Base-by-base conservation (phyloP, 1,140 invertebrate genomes). In the Myzus persicae region DNA sequence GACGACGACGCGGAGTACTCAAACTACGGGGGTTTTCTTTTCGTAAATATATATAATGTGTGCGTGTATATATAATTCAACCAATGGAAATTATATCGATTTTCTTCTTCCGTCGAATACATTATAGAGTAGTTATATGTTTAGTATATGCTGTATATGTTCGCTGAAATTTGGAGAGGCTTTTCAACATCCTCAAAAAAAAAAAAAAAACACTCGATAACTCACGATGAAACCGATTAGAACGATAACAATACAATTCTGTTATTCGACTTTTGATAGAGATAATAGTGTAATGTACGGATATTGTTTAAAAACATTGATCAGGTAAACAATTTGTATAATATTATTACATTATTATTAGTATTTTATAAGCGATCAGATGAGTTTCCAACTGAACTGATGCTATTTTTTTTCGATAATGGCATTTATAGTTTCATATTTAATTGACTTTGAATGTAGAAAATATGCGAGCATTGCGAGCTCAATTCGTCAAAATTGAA, bases 41-140 rank as follows among this genome's bases (percentile, higher is more conserved):
- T 76, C n/a, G 59, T 76, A 76, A 76, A 76, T 76, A 76, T 76
- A 76, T 76, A 36, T 67, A 67, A 67, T 67, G 31, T 76, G 59
- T 76, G 31, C 31, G n/a, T n/a, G 59, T 76, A 76, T 76, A 76
- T 76, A 76, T 76, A 67, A 67, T 76, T 76, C n/a, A 76, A 76
- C 59, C 59, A 14, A 76, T 76, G 59, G 59, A n/a, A 76, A 76
- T 76, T 76, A n/a, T 76, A 76, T 76, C 59, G 59, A 76, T 76
- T 76, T 76, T 76, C 14, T 76, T 76, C 14, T 67, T 67, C n/a
- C 14, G 14, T 76, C 14, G n/a, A 76, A 76, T 76, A 76, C 59
- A 76, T 76, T 76, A 76, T 76, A 20, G 59, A 76, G 59, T 76
- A 76, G 31, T 76, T n/a, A 76, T n/a, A 76, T 76, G 14, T 76